phyloP scores from a whole-genome alignment of 2,797 vertebrate genomes.

The Sebastes trivittatus region DNA sequence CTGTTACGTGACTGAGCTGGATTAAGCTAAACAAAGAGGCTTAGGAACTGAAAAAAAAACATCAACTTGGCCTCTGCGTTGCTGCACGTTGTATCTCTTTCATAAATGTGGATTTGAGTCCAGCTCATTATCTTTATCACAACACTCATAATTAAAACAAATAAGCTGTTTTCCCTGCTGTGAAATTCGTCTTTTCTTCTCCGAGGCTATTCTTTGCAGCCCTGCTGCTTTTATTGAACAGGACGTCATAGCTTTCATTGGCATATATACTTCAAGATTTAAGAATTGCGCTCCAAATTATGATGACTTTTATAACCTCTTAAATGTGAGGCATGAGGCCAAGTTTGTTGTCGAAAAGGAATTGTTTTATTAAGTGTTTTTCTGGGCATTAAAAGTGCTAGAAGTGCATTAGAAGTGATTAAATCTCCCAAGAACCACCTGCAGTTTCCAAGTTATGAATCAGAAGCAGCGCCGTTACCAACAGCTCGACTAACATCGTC shows the following conservation, averaged over 20 bases:
- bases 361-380: not conserved
- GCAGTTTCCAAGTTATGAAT: not conserved
- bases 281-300: not conserved
- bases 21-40: not conserved
- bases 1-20: too few species aligned
- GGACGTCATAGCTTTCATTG: not conserved
- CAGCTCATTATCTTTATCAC: not conserved
- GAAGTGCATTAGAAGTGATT: not conserved
- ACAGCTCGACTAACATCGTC: not conserved
- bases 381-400: not conserved
- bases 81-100: not conserved
- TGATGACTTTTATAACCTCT: not conserved
- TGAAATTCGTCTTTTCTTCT: not conserved
- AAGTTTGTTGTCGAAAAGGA: not conserved
- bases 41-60: not conserved
- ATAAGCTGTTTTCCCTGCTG: not conserved
- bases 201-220: not conserved
- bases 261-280: not conserved
- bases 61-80: not conserved
- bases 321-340: not conserved
- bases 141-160: not conserved
- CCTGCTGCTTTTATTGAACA: conserved; percentile 1
- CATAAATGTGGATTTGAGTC: not conserved
- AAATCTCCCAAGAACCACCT: not conserved
- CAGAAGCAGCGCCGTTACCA: not conserved